phyloP scores from a whole-genome alignment of 1,140 invertebrate genomes.

The Caligus rogercresseyi region DNA sequence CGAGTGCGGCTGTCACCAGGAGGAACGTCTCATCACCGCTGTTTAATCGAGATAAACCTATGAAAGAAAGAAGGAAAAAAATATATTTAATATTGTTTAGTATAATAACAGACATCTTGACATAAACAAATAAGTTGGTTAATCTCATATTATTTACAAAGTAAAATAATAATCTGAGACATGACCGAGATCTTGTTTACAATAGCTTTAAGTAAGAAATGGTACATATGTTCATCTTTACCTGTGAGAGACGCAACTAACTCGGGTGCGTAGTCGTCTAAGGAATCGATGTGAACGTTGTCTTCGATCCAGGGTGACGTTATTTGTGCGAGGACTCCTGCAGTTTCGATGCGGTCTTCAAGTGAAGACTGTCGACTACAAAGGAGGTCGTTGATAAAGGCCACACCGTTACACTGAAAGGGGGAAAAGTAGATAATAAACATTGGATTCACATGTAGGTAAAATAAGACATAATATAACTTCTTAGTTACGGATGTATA shows the following conservation, averaged over 20 bases:
- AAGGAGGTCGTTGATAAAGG: constrained; percentile 51
- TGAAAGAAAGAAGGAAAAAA: too few relatives aligned
- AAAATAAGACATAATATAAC: too few relatives aligned
- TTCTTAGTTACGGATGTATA: too few relatives aligned
- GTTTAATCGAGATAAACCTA: constrained; percentile 42
- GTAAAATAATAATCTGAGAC: too few relatives aligned
- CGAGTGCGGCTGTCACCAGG: constrained; percentile 57
- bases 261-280: constrained; percentile 37
- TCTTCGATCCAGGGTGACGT: constrained; percentile 66
- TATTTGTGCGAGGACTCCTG: constrained; percentile 65
- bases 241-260: constrained; percentile 41
- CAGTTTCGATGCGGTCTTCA: constrained; percentile 53
- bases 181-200: too few relatives aligned
- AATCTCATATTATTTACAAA: too few relatives aligned
- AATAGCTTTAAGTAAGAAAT: too few relatives aligned
- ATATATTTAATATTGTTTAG: too few relatives aligned
- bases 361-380: constrained; percentile 36
- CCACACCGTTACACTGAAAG: constrained; percentile 47
- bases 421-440: not conserved
- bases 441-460: too few relatives aligned
- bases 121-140: too few relatives aligned
- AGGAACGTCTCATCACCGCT: constrained; percentile 55
- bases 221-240: too few relatives aligned
- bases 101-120: too few relatives aligned
- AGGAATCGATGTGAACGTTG: constrained; percentile 42